Base-by-base conservation (phyloP, 2,888 invertebrate genomes). In the Epsilonema sp. region DNA sequence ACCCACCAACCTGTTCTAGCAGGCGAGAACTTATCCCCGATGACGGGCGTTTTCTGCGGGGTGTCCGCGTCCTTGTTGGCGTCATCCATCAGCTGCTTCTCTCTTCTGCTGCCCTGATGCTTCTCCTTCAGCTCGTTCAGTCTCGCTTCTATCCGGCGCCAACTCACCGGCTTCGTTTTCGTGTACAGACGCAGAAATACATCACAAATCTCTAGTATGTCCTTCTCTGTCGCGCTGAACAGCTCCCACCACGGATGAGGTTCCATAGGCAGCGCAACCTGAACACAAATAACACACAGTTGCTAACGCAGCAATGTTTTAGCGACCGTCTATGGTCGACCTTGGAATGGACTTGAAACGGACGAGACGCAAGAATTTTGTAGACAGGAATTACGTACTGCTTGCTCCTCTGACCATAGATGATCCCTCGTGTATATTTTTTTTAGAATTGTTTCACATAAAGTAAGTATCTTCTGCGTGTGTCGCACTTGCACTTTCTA, bases 191-290 rank as follows among this genome's bases (percentile, higher is more conserved):
- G 41, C 21, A 57, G 40, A 2, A 62, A 53, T 31, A 54, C 54
- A 13, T 48, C 26, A 2, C 58, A 51, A 26, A 62, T 61, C 5
- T 53, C 50, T 21, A 53, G 45, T 23, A 62, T 54, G 22, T 60
- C 59, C 22, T 55, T 42, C 31, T 60, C 59, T 8, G 52, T 55
- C 13, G 57, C 58, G 43, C 58, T 59, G 48, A 60, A 62, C 4
- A 59, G 51, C 45, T 62, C 62, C 45, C 54, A 58, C 62, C 62
- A 62, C 16, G 55, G 54, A 23, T 53, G 53, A 11, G 61, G 61
- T 8, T 53, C 45, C 5, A 52, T 48, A 16, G 62, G 62, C 20
- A 62, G 48, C 3, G 50, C 46, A 1, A 26, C 8, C 21, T 5
- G 55, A 47, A 22, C 60, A 49, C 1, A 56, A 54, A 8, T 16